phyloP scores from a whole-genome alignment of 23 tunicate species.

The Styela clava region DNA sequence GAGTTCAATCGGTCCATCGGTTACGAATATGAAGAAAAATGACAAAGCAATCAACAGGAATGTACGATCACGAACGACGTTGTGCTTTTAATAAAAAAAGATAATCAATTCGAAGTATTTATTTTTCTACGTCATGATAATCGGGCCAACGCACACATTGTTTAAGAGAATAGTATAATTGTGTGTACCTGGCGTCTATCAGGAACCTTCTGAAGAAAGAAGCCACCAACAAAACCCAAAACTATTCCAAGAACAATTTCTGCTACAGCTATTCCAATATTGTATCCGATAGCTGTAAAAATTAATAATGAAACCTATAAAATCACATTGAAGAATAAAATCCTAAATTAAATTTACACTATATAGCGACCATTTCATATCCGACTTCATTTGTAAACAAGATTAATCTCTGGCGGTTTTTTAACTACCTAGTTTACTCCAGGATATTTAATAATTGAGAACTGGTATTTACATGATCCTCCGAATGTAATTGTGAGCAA shows the following conservation, averaged over 20 bases:
- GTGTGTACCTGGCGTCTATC: constrained; percentile 73
- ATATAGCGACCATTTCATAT: too few relatives aligned
- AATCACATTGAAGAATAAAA: not conserved
- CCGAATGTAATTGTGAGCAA: constrained; percentile 36
- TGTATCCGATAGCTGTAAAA: constrained; percentile 46
- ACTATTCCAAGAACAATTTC: constrained; percentile 43
- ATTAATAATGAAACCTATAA: not conserved
- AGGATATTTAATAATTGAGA: too few relatives aligned
- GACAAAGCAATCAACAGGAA: constrained; percentile 39
- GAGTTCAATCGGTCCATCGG: constrained; percentile 49
- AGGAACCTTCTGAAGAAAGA: constrained; percentile 45
- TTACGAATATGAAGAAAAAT: constrained; percentile 45
- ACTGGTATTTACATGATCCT: not conserved
- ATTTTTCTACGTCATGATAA: not conserved
- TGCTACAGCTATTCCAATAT: constrained; percentile 32
- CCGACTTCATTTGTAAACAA: too few relatives aligned
- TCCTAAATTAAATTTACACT: constrained; percentile 11
- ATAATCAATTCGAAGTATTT: not conserved
- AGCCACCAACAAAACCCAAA: constrained; percentile 47
- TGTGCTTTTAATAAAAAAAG: constrained; percentile 39
- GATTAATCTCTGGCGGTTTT: too few relatives aligned
- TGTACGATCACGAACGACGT: constrained; percentile 54
- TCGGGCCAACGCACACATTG: not conserved
- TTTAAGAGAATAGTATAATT: too few relatives aligned
- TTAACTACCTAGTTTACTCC: too few relatives aligned